phyloP scores from a whole-genome alignment of 2,888 invertebrate genomes.

The Punctoribates punctum region DNA sequence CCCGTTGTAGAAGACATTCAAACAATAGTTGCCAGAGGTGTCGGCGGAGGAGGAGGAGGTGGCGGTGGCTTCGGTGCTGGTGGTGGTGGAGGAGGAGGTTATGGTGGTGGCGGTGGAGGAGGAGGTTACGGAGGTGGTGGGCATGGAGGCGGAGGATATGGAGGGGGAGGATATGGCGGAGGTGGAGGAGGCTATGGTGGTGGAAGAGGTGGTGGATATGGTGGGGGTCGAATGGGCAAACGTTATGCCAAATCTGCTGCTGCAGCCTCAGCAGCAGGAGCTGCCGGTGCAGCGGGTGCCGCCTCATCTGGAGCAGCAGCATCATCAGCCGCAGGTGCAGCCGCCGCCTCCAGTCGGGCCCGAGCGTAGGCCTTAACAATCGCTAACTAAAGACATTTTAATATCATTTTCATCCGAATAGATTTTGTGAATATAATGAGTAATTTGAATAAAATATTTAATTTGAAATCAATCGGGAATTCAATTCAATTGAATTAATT shows the following conservation, averaged over 20 bases:
- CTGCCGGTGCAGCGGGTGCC: not conserved
- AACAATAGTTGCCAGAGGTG: not conserved
- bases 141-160: not conserved
- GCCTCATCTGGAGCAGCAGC: not conserved
- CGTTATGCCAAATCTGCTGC: not conserved
- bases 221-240: not conserved
- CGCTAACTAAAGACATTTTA: too few relatives aligned
- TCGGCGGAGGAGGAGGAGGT: not conserved
- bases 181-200: not conserved
- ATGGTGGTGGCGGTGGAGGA: not conserved
- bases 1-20: not conserved
- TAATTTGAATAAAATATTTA: too few relatives aligned
- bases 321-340: too few relatives aligned
- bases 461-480: too few relatives aligned
- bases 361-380: not conserved
- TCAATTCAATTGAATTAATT: too few relatives aligned
- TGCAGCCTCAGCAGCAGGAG: not conserved
- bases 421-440: too few relatives aligned
- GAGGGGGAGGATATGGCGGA: not conserved
- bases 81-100: not conserved
- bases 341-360: not conserved
- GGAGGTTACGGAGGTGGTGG: not conserved
- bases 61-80: not conserved
- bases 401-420: too few relatives aligned
- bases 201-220: not conserved